phyloP scores from a whole-genome alignment of 2,888 invertebrate genomes.

The Amaurobius ferox region DNA sequence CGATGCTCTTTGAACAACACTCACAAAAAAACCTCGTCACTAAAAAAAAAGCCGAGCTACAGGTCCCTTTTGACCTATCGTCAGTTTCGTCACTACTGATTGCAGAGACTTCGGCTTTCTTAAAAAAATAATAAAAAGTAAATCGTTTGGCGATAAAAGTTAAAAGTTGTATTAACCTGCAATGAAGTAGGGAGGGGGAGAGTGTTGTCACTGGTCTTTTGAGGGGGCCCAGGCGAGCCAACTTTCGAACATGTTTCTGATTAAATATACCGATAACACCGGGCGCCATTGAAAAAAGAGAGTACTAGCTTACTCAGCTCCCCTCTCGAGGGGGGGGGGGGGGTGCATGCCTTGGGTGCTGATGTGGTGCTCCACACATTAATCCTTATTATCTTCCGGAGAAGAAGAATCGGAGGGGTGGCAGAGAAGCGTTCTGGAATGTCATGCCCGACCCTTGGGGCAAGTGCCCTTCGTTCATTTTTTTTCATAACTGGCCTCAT shows the following conservation, averaged over 20 bases:
- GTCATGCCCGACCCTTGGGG: slow-evolving; percentile 48
- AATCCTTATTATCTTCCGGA: slow-evolving; percentile 68
- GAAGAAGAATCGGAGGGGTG: slow-evolving; percentile 35
- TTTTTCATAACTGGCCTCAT: slow-evolving; percentile 64
- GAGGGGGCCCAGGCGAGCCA: slow-evolving; percentile 23
- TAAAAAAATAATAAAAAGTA: neutral
- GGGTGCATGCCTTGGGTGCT: slow-evolving; percentile 59
- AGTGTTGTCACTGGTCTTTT: slow-evolving; percentile 46
- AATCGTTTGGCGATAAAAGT: neutral
- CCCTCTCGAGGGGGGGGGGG: slow-evolving; percentile 10
- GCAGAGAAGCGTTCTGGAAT: slow-evolving; percentile 54
- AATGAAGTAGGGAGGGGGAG: slow-evolving; percentile 2
- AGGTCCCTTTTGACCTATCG: slow-evolving; percentile 29
- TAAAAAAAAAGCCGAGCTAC: slow-evolving; percentile 6
- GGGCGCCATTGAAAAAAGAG: slow-evolving; percentile 51
- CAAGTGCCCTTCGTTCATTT: slow-evolving; percentile 39
- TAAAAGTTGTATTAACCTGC: slow-evolving; percentile 8
- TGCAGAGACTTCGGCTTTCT: neutral
- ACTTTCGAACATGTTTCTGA: slow-evolving; percentile 60
- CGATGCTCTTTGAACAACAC: neutral
- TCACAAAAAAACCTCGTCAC: neutral
- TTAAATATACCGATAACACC: slow-evolving; percentile 64
- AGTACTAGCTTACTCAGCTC: slow-evolving; percentile 1
- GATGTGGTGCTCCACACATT: slow-evolving; percentile 55
- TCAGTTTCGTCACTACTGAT: slow-evolving; percentile 34